phyloP scores from a whole-genome alignment of 1,140 invertebrate species.

The Pemphigus obesinymphae region DNA sequence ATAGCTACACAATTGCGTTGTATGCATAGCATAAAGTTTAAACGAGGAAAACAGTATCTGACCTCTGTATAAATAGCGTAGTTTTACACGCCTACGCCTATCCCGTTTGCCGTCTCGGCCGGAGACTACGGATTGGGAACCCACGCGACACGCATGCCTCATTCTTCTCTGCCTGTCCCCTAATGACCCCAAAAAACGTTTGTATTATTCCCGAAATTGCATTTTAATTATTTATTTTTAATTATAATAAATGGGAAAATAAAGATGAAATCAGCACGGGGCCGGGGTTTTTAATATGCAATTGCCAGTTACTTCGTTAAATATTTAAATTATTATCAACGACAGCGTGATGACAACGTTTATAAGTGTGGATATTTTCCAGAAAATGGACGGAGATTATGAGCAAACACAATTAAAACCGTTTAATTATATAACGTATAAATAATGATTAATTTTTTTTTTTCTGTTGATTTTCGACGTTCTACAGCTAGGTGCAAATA shows the following conservation, averaged over 20 bases:
- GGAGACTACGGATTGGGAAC: background rate
- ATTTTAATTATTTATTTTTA: conserved; percentile 19
- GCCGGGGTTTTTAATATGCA: background rate
- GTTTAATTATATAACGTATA: background rate
- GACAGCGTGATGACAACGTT: background rate
- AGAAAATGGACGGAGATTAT: background rate
- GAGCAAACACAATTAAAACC: conserved; percentile 13
- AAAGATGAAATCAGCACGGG: background rate
- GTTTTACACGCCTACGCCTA: no score
- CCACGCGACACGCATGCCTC: background rate
- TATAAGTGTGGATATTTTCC: background rate
- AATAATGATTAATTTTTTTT: background rate
- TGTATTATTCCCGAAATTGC: background rate
- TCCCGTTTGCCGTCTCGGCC: no score
- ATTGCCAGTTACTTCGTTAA: conserved; percentile 1
- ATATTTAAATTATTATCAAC: conserved; percentile 28
- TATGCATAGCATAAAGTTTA: no score
- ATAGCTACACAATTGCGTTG: no score
- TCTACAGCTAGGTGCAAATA: no score
- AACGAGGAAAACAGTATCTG: no score
- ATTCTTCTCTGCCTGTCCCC: no score
- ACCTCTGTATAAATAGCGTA: no score
- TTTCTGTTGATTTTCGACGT: no score
- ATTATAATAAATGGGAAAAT: conserved; percentile 3
- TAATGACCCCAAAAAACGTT: background rate